Conservation (phyloP, 1,140 invertebrate species). For the Scaptomyza hsui region DNA sequence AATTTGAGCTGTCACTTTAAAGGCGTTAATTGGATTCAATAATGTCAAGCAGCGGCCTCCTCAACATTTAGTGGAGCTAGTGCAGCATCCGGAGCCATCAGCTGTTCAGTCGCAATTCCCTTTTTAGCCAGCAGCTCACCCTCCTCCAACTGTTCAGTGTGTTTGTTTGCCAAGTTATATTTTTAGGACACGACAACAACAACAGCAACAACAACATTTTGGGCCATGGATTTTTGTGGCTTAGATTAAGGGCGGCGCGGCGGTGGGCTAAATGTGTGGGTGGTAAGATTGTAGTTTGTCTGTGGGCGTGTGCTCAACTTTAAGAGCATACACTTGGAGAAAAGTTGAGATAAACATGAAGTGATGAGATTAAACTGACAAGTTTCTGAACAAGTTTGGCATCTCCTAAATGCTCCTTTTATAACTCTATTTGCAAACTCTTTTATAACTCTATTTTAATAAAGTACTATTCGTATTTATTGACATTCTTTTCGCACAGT, state of each 20-base stretch:
- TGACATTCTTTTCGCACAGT: neutral
- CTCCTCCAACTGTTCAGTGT: neutral
- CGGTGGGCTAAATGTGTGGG: neutral
- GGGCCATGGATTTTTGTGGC: conserved; percentile 38
- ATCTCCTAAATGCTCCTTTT: no score
- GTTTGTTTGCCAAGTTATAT: conserved; percentile 36
- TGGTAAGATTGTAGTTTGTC: conserved; percentile 25
- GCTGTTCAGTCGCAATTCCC: conserved; percentile 28
- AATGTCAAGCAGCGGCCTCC: conserved; percentile 37
- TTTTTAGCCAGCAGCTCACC: conserved; percentile 16
- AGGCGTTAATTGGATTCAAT: conserved; percentile 81
- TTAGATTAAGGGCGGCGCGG: conserved; percentile 22
- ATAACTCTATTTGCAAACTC: no score
- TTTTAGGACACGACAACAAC: conserved; percentile 41
- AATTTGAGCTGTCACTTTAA: conserved; percentile 82
- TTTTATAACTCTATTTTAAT: no score
- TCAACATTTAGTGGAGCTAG: conserved; percentile 21
- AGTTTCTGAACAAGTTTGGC: no score
- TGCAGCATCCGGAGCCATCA: conserved; percentile 22
- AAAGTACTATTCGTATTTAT: no score
- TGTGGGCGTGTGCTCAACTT: conserved; percentile 12
- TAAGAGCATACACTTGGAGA: conserved; percentile 13
- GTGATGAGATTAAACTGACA: no score
- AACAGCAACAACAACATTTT: conserved; percentile 21
- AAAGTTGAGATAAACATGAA: neutral